Evolutionary conservation across 2,888 invertebrate species (phyloP).

Genomic region (Dioctria linearis): DNA sequence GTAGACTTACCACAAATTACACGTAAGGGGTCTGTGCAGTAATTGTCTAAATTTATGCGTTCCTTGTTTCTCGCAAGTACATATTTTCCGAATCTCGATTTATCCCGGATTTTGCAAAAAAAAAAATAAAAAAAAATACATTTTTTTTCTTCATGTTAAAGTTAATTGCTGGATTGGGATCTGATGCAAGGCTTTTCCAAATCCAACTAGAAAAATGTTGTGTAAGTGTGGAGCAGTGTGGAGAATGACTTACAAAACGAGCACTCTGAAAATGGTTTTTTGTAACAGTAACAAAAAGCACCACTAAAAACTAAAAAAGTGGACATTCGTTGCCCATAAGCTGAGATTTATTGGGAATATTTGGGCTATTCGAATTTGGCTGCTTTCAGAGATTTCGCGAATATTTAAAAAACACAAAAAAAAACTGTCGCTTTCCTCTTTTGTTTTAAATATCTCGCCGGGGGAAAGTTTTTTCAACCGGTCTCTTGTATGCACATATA

Average conservation of each 20-base stretch:
- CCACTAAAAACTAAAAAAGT: slow-evolving; percentile 23
- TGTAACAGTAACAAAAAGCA: neutral
- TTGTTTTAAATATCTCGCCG: too few species aligned
- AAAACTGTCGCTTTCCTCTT: neutral
- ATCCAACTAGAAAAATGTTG: neutral
- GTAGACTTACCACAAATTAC: neutral
- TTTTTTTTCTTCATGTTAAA: neutral
- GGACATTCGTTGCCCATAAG: neutral
- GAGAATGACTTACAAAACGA: too few species aligned
- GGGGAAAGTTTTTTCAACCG: neutral
- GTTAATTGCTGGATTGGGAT: slow-evolving; percentile 7
- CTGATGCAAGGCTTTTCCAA: neutral
- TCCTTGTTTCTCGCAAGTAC: slow-evolving; percentile 11
- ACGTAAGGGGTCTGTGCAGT: slow-evolving; percentile 23
- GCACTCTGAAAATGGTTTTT: neutral
- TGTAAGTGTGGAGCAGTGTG: too few species aligned
- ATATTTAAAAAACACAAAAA: neutral
- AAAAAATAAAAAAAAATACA: too few species aligned
- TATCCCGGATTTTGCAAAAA: neutral
- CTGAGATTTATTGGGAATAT: slow-evolving; percentile 33
- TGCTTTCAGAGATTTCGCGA: neutral
- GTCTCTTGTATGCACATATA: neutral
- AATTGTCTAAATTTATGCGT: slow-evolving; percentile 48
- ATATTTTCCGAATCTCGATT: neutral
- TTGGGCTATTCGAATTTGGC: neutral